Evolutionary conservation across 1,140 invertebrate genomes (phyloP).

Genomic region (Batillaria attramentaria): DNA sequence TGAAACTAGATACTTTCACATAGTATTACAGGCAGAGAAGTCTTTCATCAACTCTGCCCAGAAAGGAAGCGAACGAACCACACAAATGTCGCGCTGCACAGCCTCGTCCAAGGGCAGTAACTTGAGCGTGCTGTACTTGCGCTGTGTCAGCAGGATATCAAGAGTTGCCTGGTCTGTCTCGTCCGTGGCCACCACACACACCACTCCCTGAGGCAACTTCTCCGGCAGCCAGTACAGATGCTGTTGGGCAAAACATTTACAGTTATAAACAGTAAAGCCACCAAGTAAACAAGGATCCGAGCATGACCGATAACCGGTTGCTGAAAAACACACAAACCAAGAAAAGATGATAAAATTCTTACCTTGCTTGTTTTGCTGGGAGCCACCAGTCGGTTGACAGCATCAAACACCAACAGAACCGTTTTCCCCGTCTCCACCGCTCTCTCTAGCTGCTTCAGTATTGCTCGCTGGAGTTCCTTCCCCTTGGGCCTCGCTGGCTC

Average conservation of each 20-base stretch:
- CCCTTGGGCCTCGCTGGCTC: conserved; percentile 2
- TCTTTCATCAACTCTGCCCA: neutral
- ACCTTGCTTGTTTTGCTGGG: conserved; percentile 25
- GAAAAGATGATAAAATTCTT: neutral
- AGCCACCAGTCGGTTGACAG: conserved; percentile 13
- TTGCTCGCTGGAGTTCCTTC: conserved; percentile 12
- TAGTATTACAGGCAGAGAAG: neutral
- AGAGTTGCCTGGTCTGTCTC: conserved; percentile 41
- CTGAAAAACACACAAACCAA: neutral
- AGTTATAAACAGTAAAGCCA: neutral
- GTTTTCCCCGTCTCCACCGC: neutral
- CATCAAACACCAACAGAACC: conserved; percentile 28
- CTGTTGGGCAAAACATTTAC: conserved; percentile 34
- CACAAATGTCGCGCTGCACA: conserved; percentile 44
- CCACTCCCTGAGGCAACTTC: conserved; percentile 39
- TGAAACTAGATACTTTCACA: neutral
- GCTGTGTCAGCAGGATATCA: conserved; percentile 40
- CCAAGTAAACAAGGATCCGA: neutral
- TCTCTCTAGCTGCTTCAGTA: conserved; percentile 16
- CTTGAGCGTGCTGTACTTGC: conserved; percentile 34
- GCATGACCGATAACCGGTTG: neutral
- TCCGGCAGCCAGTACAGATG: conserved; percentile 55
- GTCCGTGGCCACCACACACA: conserved; percentile 47
- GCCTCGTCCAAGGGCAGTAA: conserved; percentile 37
- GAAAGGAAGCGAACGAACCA: conserved; percentile 32